Conservation (phyloP, 2,888 invertebrate species). For the Ephialtes manifestator region DNA sequence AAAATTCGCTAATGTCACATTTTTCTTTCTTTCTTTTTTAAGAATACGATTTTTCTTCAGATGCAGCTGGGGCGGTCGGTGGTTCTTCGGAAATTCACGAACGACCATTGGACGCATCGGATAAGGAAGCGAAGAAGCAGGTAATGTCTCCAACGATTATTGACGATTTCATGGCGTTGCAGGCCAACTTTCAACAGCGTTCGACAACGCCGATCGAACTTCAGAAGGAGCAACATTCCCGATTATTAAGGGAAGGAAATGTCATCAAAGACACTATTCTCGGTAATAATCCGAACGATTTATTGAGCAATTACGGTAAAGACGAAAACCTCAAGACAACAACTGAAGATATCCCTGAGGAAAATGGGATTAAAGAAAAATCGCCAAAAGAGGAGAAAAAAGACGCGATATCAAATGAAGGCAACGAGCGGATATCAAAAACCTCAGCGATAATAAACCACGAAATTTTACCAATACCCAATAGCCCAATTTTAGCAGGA, state of each 20-base stretch:
- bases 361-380: not conserved
- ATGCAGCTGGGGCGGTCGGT: constrained; percentile 79
- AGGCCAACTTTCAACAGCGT: constrained; percentile 82
- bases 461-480: not conserved
- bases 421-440: not conserved
- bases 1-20: not conserved
- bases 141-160: constrained; percentile 82
- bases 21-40: not conserved
- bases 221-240: constrained; percentile 66
- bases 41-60: constrained; percentile 70
- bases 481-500: not conserved
- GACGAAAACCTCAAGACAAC: constrained; percentile 40
- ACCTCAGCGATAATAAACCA: not conserved
- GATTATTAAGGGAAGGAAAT: constrained; percentile 75
- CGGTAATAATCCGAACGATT: constrained; percentile 78
- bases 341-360: not conserved
- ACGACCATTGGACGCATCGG: constrained; percentile 77
- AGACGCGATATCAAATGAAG: constrained; percentile 8
- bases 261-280: constrained; percentile 62
- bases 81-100: constrained; percentile 76
- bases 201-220: constrained; percentile 77
- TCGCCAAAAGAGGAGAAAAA: constrained; percentile 29
- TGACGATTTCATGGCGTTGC: constrained; percentile 82
- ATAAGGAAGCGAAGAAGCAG: constrained; percentile 83
- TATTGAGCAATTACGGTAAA: constrained; percentile 75